Conservation (phyloP, 2,888 invertebrate species). For the Ptychoptera contaminata region DNA sequence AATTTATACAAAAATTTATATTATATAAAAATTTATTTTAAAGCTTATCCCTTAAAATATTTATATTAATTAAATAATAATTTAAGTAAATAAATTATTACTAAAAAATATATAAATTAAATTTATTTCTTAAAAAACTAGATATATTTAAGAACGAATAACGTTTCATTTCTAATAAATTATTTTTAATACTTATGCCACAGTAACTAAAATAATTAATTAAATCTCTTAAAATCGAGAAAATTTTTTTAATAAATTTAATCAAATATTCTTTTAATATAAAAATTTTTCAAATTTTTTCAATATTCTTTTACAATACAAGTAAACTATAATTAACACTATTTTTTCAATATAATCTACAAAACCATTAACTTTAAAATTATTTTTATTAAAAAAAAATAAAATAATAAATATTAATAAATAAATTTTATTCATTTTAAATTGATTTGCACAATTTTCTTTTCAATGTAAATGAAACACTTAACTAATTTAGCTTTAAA, state of each 20-base stretch:
- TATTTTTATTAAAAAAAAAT: conserved; percentile 28
- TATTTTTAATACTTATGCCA: conserved; percentile 44
- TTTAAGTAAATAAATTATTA: conserved; percentile 21
- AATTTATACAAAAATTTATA: conserved; percentile 29
- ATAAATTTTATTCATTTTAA: conserved; percentile 21
- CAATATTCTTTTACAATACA: conserved; percentile 41
- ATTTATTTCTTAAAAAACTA: conserved; percentile 50
- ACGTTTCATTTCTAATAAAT: conserved; percentile 45
- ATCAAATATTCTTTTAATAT: conserved; percentile 37
- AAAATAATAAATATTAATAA: conserved; percentile 20
- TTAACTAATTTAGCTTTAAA: conserved; percentile 42
- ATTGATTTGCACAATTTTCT: conserved; percentile 33
- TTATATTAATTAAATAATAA: conserved; percentile 23
- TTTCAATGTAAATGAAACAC: conserved; percentile 46
- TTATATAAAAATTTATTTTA: conserved; percentile 39
- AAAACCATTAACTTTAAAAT: conserved; percentile 31
- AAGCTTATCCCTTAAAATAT: conserved; percentile 44
- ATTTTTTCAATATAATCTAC: conserved; percentile 37
- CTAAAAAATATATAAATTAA: conserved; percentile 30
- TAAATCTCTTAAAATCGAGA: conserved; percentile 49
- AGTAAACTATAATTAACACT: conserved; percentile 36
- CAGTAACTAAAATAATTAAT: conserved; percentile 40
- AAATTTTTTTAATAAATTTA: conserved; percentile 31
- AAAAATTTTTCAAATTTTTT: conserved; percentile 35
- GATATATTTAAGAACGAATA: conserved; percentile 50